Base-by-base conservation (phyloP, 2,888 invertebrate species). In the Chaetogeoica ovagalla region DNA sequence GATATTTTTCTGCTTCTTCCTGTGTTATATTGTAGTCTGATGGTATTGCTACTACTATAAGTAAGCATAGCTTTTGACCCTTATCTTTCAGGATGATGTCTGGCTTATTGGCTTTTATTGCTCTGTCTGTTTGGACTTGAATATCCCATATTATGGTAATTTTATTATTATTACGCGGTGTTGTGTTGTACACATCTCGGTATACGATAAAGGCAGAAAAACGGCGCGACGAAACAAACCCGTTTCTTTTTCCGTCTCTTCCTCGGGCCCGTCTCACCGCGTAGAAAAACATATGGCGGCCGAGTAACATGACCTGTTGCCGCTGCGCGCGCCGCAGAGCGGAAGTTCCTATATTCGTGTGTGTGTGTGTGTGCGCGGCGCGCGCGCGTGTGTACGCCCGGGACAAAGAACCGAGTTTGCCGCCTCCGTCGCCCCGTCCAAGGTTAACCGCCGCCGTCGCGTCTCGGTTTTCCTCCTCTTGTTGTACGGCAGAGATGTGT, bases 391-490 rank as follows among this genome's bases (percentile, higher is more conserved):
- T 74, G 19, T 66, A 76, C 69, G 62, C 77, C 39, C 55, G 70
- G 69, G 77, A 77, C 77, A 77, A 77, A 77, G 77, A 77, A 77
- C 77, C 39, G 55, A 52, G 69, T 68, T 57, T 60, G 69, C 59
- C 68, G 77, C 48, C 39, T 37, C 9, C 63, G 73, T n/a, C 77
- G 21, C 62, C 63, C 30, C 77, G 21, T 70, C 63, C 77, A 77
- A 77, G 77, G 77, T 77, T 77, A 77, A 70, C 62, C 39, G 77
- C 77, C 77, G 77, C 52, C 77, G 77, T 37, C 77, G 77, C 62
- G 69, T 60, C 77, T 76, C 62, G 70, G 60, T 77, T 77, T 70
- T 77, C 77, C 52, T 77, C 77, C 37, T 59, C 30, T 13, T 37
- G 69, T 13, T 37, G 69, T 62, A 37, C 17, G 62, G 21, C 59